Percentiles rank a stretch among this genome's conserved stretches.
Evolutionary conservation across 2,888 invertebrate genomes (phyloP).

Genomic region (Anthrax anthrax): DNA sequence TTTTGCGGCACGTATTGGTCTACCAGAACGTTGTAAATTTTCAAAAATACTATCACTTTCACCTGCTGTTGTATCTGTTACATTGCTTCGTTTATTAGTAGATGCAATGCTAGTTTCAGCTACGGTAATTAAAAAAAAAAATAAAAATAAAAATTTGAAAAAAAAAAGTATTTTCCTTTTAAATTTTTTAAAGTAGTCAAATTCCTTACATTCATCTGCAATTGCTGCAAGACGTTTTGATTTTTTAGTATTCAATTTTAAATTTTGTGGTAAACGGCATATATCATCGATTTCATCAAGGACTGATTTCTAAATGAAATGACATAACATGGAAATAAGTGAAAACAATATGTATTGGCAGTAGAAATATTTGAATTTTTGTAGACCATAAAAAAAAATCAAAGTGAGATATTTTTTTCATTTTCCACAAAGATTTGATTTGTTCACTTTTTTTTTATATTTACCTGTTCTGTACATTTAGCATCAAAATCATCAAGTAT

Average conservation of each 20-base stretch:
- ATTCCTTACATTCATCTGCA: neutral
- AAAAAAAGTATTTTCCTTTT: neutral
- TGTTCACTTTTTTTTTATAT: too few species aligned
- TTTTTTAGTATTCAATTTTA: neutral
- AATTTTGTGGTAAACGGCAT: neutral
- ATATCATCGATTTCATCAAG: neutral
- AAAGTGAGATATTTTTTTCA: too few species aligned
- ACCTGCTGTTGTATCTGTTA: neutral
- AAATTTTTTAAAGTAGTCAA: neutral
- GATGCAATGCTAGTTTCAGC: slow-evolving; percentile 1
- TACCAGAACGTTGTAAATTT: neutral
- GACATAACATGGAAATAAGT: too few species aligned
- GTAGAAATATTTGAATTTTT: too few species aligned
- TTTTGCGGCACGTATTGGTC: slow-evolving; percentile 28
- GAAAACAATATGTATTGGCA: too few species aligned
- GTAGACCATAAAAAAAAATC: too few species aligned
- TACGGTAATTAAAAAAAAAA: neutral
- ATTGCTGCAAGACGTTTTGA: neutral
- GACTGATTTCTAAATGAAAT: too few species aligned
- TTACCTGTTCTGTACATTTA: too few species aligned
- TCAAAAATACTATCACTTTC: neutral
- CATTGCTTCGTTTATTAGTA: neutral
- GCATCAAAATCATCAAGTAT: too few species aligned
- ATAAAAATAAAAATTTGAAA: neutral
- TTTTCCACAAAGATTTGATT: too few species aligned